A percentile compares a stretch with the other conserved stretches of the same genome.
These are phyloP conservation scores for Gadus chalcogrammus DNA, from an alignment of 2,113 vertebrate species.

Conservation along the genomic window DNA sequence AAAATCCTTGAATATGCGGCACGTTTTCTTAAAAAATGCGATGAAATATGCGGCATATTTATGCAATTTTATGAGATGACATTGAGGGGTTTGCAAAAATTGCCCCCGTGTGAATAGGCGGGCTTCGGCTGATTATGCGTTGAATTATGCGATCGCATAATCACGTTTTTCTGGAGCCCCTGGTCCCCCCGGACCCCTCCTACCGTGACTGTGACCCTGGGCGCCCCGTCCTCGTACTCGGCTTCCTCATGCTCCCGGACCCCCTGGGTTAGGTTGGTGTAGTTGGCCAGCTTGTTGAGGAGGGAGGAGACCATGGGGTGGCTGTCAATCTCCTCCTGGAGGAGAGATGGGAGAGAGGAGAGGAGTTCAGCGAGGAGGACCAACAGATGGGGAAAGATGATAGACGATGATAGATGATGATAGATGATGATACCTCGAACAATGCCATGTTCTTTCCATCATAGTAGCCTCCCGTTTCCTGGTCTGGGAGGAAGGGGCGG, in stretches of 20 bases:
- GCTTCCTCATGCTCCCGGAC: conserved; percentile 90
- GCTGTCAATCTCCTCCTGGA: conserved; percentile 94
- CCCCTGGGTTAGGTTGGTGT: conserved; percentile 94
- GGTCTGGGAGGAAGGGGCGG: conserved; percentile 79
- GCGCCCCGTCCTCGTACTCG: conserved; percentile 78
- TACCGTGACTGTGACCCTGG: conserved; percentile 67
- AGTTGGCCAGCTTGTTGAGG: conserved; percentile 94
- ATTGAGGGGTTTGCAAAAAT: no score
- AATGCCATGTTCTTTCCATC: conserved; percentile 94
- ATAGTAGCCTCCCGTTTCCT: conserved; percentile 65
- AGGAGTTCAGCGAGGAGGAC: neutral
- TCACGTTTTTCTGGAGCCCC: no score
- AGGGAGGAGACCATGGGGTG: conserved; percentile 94
- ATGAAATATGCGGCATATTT: no score
- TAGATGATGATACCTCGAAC: conserved; percentile 79
- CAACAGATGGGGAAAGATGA: neutral
- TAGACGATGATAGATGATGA: neutral
- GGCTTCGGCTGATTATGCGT: no score
- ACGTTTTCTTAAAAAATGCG: no score
- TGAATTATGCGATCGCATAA: no score
- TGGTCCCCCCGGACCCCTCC: neutral
- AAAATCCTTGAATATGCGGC: no score
- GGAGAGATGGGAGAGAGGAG: neutral
- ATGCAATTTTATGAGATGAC: no score
- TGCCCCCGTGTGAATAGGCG: no score